Percentiles rank a stretch among this genome's conserved stretches.
Conservation (phyloP, 2,888 invertebrate genomes). For the Agrochola circellaris region DNA sequence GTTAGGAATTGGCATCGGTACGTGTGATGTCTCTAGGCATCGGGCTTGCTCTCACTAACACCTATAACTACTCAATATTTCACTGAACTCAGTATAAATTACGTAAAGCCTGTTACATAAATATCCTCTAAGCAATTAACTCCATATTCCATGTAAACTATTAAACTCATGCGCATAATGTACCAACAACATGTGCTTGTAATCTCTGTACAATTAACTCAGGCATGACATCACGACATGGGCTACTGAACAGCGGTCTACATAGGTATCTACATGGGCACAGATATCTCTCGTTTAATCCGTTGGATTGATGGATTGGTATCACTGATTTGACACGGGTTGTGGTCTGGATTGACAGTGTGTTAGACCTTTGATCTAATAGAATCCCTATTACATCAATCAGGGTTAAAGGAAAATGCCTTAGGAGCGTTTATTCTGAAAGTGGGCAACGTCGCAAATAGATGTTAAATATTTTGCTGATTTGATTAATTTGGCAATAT, state of each 20-base stretch:
- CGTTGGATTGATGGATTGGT: slow-evolving; percentile 7
- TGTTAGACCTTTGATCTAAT: too few relatives aligned
- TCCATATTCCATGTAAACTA: slow-evolving; percentile 29
- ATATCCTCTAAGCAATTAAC: slow-evolving; percentile 26
- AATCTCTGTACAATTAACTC: slow-evolving; percentile 34
- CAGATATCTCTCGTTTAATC: slow-evolving; percentile 1
- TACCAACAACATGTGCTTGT: slow-evolving; percentile 27
- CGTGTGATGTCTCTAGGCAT: neutral
- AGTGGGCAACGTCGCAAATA: too few relatives aligned
- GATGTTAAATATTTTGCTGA: too few relatives aligned
- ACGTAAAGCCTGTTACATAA: slow-evolving; percentile 22
- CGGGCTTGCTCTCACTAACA: neutral
- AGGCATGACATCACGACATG: slow-evolving; percentile 24
- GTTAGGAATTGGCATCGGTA: neutral
- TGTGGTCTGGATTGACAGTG: neutral
- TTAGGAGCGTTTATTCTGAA: too few relatives aligned
- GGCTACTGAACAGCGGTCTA: slow-evolving; percentile 15
- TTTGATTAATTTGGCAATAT: too few relatives aligned
- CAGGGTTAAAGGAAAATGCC: neutral
- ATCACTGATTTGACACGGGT: neutral
- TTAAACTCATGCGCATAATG: slow-evolving; percentile 39
- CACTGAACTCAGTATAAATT: neutral
- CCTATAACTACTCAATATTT: neutral
- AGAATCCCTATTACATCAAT: neutral
- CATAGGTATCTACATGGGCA: neutral